Evolutionary conservation across 2,888 invertebrate species (phyloP).

Genomic region (Dyspetes luteomarginatus): DNA sequence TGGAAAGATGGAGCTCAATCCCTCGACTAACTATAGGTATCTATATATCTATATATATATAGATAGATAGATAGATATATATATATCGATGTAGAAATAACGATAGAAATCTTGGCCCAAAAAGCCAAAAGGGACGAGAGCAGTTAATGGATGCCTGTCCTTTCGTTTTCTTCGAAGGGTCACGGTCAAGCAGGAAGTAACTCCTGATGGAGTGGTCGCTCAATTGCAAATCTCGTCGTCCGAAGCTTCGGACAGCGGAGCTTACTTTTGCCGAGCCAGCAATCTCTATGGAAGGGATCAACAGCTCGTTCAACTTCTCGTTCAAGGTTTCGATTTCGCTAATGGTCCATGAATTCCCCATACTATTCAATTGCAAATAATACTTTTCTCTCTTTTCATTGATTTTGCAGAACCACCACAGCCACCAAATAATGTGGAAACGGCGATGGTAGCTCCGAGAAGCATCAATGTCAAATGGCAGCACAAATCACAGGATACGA

Average conservation of each 20-base stretch:
- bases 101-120: not conserved
- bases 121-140: not conserved
- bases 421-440: slow-evolving; percentile 88
- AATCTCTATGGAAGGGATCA: slow-evolving; percentile 90
- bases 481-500: slow-evolving; percentile 87
- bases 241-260: slow-evolving; percentile 89
- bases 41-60: too few species aligned
- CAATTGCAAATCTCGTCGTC: slow-evolving; percentile 89
- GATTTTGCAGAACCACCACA: slow-evolving; percentile 91
- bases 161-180: slow-evolving; percentile 81
- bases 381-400: too few species aligned
- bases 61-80: too few species aligned
- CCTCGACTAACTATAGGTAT: slow-evolving; percentile 89
- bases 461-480: slow-evolving; percentile 92
- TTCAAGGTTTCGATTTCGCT: slow-evolving; percentile 85
- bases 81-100: too few species aligned
- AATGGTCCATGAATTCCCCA: too few species aligned
- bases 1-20: slow-evolving; percentile 88
- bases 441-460: slow-evolving; percentile 89
- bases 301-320: slow-evolving; percentile 89
- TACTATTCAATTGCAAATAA: too few species aligned
- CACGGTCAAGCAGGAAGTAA: slow-evolving; percentile 88
- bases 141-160: not conserved
- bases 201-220: slow-evolving; percentile 88
- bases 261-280: slow-evolving; percentile 91